phyloP scores from a whole-genome alignment of 1,140 invertebrate species.

The Geopemphigus sp. region DNA sequence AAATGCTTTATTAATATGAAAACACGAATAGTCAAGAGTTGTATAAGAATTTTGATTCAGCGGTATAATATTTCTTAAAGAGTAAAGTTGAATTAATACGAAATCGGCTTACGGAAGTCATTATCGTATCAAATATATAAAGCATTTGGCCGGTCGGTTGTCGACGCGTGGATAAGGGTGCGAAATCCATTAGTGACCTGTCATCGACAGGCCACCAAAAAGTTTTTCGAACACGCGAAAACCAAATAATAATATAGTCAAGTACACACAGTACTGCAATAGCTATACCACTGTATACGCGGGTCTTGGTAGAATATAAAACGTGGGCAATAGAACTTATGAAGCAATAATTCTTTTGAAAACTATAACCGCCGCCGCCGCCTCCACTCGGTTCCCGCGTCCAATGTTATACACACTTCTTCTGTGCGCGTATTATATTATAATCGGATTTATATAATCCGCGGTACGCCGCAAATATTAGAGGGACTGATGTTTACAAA shows the following conservation, averaged over 20 bases:
- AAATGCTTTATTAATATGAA: too few species aligned
- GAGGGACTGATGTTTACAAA: constrained; percentile 21
- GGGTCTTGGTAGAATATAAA: background rate
- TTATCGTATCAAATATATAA: background rate
- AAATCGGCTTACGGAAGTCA: background rate
- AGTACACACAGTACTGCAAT: background rate
- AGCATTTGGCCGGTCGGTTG: background rate
- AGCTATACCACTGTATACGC: background rate
- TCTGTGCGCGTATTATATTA: background rate
- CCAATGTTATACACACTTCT: background rate
- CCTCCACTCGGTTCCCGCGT: background rate
- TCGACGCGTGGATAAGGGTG: background rate
- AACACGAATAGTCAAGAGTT: too few species aligned
- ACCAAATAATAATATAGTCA: constrained; percentile 6
- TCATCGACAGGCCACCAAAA: constrained; percentile 33
- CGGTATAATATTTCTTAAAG: background rate
- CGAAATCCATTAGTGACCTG: constrained; percentile 41
- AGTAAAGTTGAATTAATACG: background rate
- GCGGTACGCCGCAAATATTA: constrained; percentile 19
- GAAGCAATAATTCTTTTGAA: constrained; percentile 12
- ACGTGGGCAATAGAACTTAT: constrained; percentile 6
- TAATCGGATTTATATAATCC: constrained; percentile 39
- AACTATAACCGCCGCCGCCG: background rate
- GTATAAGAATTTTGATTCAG: too few species aligned
- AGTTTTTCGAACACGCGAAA: constrained; percentile 22